Percentiles rank a stretch among this genome's conserved stretches.
Conservation (phyloP, 2,113 vertebrate species). For the pig (Sus scrofa) region DNA sequence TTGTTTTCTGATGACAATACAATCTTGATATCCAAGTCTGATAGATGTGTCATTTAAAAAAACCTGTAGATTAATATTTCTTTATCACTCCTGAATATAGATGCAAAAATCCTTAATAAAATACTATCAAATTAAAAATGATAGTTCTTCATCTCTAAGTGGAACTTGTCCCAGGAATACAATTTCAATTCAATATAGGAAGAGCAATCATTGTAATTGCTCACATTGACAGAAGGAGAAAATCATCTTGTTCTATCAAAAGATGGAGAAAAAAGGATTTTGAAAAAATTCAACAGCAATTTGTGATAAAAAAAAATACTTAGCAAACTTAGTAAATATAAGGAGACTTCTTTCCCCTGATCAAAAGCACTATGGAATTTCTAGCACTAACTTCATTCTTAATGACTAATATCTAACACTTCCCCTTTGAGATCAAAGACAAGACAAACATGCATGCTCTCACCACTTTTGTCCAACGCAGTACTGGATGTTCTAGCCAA, state of each 20-base stretch:
- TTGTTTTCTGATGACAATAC: not conserved
- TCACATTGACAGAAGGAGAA: not conserved
- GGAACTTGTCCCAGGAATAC: not conserved
- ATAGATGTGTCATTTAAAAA: not conserved
- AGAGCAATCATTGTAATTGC: not conserved
- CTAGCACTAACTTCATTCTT: not conserved
- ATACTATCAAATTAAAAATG: not conserved
- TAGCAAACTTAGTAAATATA: not conserved
- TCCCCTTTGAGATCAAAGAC: not conserved
- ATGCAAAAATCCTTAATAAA: slow-evolving; percentile 1
- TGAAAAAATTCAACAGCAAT: not conserved
- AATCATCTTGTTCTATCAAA: not conserved
- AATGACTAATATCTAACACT: not conserved
- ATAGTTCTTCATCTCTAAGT: not conserved
- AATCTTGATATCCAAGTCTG: not conserved
- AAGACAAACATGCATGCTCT: not conserved
- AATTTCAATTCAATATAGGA: not conserved
- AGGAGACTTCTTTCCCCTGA: not conserved
- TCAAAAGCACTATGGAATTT: not conserved
- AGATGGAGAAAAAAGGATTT: not conserved
- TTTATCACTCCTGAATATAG: not conserved
- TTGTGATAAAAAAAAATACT: not conserved
- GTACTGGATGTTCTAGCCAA: not conserved
- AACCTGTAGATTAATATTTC: not conserved
- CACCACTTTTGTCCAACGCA: not conserved